Conservation (phyloP, 2,888 invertebrate species). For the Anorthoa munda region DNA sequence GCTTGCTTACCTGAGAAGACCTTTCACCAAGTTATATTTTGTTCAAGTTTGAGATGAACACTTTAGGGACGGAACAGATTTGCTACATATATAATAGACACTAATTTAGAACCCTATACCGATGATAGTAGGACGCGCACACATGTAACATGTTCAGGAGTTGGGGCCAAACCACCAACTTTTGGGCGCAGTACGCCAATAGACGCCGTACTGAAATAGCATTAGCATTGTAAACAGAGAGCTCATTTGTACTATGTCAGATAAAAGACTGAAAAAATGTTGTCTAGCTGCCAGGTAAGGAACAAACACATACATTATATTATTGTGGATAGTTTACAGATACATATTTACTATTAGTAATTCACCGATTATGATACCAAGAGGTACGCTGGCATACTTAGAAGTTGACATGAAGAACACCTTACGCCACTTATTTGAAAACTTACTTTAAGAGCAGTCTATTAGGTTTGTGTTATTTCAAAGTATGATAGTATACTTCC, state of each 20-base stretch:
- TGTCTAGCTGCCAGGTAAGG: slow-evolving; percentile 7
- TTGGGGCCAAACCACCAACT: slow-evolving; percentile 42
- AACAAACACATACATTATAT: not conserved
- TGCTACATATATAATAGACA: slow-evolving; percentile 22
- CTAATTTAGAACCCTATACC: slow-evolving; percentile 44
- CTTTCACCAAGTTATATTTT: slow-evolving; percentile 17
- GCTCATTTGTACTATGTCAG: slow-evolving; percentile 27
- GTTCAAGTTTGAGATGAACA: slow-evolving; percentile 7
- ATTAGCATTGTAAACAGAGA: slow-evolving; percentile 21
- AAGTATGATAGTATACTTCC: not conserved
- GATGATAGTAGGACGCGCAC: slow-evolving; percentile 45
- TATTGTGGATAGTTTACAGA: not conserved
- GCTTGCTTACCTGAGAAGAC: slow-evolving; percentile 56
- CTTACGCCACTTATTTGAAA: not conserved
- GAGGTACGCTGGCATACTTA: not conserved
- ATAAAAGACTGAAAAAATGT: slow-evolving; percentile 20
- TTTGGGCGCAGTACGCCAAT: slow-evolving; percentile 11
- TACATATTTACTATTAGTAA: not conserved
- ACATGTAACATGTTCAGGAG: slow-evolving; percentile 74
- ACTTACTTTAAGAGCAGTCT: not conserved
- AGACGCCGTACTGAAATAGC: slow-evolving; percentile 29
- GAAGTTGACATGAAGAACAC: not conserved
- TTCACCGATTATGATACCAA: not conserved
- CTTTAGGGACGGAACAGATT: slow-evolving; percentile 34
- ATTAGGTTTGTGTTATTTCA: slow-evolving; percentile 5